A percentile compares a stretch with the other conserved stretches of the same genome.
Evolutionary conservation across 2,797 vertebrate genomes (phyloP).

Genomic region (Galago senegalensis): DNA sequence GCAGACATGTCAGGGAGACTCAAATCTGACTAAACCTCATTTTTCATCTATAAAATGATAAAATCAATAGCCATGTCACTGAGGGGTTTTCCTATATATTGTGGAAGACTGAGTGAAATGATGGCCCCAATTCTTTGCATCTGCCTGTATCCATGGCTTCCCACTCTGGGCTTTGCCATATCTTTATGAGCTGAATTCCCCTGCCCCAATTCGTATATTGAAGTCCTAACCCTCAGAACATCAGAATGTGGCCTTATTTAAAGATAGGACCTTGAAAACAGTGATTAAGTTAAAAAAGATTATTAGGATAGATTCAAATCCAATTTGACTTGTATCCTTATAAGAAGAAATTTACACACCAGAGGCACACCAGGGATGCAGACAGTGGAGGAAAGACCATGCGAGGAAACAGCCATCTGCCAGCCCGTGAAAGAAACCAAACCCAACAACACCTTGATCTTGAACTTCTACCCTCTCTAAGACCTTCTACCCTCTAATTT

Average conservation of each 20-base stretch:
- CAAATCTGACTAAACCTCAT: background rate
- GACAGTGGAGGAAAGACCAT: background rate
- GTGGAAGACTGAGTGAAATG: background rate
- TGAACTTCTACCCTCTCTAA: background rate
- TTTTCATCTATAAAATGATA: background rate
- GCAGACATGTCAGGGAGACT: background rate
- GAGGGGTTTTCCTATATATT: background rate
- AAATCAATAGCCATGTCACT: background rate
- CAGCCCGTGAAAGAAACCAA: background rate
- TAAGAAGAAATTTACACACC: background rate
- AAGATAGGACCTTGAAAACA: background rate
- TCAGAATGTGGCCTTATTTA: background rate
- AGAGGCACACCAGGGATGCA: background rate
- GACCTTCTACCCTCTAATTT: background rate
- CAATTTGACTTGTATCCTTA: background rate
- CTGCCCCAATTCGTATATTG: background rate
- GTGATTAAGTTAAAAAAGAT: background rate
- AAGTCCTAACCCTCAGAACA: background rate
- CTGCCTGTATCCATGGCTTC: background rate
- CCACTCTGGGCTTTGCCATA: background rate
- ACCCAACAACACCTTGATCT: background rate
- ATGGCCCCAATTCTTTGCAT: background rate
- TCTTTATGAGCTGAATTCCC: background rate
- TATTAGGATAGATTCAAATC: background rate
- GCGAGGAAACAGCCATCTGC: background rate